Evolutionary conservation across 2,797 vertebrate species (phyloP), one percentile per base, ranked within the genome.

Genomic region (Pipistrellus pygmaeus): DNA sequence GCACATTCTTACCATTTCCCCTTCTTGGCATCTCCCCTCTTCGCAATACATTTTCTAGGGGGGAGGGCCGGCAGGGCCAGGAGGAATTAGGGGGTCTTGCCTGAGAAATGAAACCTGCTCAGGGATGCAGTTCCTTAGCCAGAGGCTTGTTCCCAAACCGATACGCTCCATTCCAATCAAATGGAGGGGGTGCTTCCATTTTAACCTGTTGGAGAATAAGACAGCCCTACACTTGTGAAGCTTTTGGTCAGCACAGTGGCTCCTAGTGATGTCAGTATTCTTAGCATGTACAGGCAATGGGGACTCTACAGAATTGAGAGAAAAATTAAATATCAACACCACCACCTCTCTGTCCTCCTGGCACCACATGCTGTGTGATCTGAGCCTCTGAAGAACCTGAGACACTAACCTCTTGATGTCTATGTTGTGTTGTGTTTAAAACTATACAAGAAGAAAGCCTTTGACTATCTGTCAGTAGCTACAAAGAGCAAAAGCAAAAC

Each of bases 341-440:
- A 6, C 30, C 60, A 7, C 53, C 35, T 91, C 38, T 48, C 23
- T 82, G 9, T 80, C 77, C 27, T 81, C 9, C 18, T 1, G 27
- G 1, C 2, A 15, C 35, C 35, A 12, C 60, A 11, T 25, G 15
- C 38, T 41, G 51, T 62, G 68, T 72, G 41, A 71, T 60, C 64
- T 44, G 75, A 76, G 32, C 62, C 78, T 96, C 55, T 85, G 57
- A 76, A 86, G 82, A 85, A 77, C 32, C 57, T 62, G 68, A 41
- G 51, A 68, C 13, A 21, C 35, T n/a, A 46, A 48, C 55, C 62
- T 85, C 71, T 85, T 86, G n/a, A 32, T 57, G 25, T 27, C 21
- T 44, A 76, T 30, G 6, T 73, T 35, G 35, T 80, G 30, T 60
- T 80, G 32, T 18, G 32, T 88, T 93, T 57, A 78, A 78, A 77